Conservation (phyloP, 2,797 vertebrate species). For the Labroides dimidiatus region DNA sequence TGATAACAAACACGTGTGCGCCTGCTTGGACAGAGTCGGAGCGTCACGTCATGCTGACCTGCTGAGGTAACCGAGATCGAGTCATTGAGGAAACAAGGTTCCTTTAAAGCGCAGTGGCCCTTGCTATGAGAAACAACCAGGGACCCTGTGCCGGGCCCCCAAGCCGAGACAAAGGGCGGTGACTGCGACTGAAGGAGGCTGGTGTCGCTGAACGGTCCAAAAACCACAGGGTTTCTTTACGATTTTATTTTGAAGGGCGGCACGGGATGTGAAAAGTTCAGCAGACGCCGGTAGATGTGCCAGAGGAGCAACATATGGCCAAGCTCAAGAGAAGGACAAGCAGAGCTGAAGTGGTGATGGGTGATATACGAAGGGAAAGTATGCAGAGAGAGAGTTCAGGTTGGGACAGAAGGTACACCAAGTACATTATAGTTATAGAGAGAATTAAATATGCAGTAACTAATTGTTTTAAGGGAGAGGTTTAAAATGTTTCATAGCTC, state of each 20-base stretch:
- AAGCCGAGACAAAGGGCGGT: slow-evolving; percentile 39
- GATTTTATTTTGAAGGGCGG: slow-evolving; percentile 51
- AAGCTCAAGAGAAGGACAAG: slow-evolving; percentile 63
- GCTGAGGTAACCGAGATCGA: slow-evolving; percentile 26
- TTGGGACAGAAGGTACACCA: slow-evolving; percentile 37
- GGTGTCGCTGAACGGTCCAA: slow-evolving; percentile 49
- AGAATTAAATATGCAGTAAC: too few species aligned
- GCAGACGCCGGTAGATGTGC: slow-evolving; percentile 54
- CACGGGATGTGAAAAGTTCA: slow-evolving; percentile 70
- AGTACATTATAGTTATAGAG: slow-evolving; percentile 18
- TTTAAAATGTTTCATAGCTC: too few species aligned
- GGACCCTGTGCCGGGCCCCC: slow-evolving; percentile 11
- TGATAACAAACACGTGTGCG: slow-evolving; percentile 82
- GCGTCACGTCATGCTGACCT: slow-evolving; percentile 66
- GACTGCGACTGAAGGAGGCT: slow-evolving; percentile 30
- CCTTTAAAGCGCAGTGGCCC: slow-evolving; percentile 34
- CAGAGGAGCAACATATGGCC: slow-evolving; percentile 53
- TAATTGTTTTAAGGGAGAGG: not conserved
- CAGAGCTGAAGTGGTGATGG: slow-evolving; percentile 38
- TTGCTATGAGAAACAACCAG: slow-evolving; percentile 48
- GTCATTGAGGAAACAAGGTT: slow-evolving; percentile 22
- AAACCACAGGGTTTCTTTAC: slow-evolving; percentile 57
- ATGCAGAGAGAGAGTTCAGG: slow-evolving; percentile 59
- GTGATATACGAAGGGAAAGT: slow-evolving; percentile 54
- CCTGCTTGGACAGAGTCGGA: slow-evolving; percentile 36